Base-by-base conservation (phyloP, 2,797 vertebrate species). In the Darevskia mixta region DNA sequence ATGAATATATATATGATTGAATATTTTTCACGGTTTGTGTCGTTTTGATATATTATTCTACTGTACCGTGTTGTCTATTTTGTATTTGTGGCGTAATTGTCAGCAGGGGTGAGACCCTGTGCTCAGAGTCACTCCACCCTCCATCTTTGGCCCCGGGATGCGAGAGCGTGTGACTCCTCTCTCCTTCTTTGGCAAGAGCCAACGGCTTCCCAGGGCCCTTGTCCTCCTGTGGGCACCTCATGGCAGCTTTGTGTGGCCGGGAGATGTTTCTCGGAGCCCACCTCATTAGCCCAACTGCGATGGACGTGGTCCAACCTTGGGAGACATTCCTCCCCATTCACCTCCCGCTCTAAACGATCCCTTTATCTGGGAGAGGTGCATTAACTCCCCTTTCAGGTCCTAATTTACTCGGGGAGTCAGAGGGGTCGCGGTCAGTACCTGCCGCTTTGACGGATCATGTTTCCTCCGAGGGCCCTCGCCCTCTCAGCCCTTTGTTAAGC, bases 401-500 rank as follows among this genome's bases (percentile, higher is more conserved):
- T 73, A 85, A 77, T 82, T 41, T 45, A 71, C 84, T 84, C 71
- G 13, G 83, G 87, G 87, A 75, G 89, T 18, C 76, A 0, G 0
- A 82, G 88, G 82, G 88, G 91, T 89, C 85, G 61, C 1, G 85
- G 77, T 85, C 87, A 17, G 73, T 0, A 0, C 41, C 82, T 45
- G 84, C 86, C 91, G 80, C 18, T 23, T 79, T 78, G 83, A 32
- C 73, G 49, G 90, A 93, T 95, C 90, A 45, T 20, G 82, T 95
- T 95, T 94, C 71, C 81, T 71, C 78, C 0, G 8, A 90, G 85
- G 89, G 82, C 85, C 86, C 72, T 75, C 0, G 5, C 61, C 81
- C 76, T 76, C 71, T 76, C 2, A 38, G 43, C 88, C 94, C 87
- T 94, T 95, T 92, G 90, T 94, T 58, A 2, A 2, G 61, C 86